Evolutionary conservation across 2,797 vertebrate genomes (phyloP).

Genomic region (Danio kyathit): DNA sequence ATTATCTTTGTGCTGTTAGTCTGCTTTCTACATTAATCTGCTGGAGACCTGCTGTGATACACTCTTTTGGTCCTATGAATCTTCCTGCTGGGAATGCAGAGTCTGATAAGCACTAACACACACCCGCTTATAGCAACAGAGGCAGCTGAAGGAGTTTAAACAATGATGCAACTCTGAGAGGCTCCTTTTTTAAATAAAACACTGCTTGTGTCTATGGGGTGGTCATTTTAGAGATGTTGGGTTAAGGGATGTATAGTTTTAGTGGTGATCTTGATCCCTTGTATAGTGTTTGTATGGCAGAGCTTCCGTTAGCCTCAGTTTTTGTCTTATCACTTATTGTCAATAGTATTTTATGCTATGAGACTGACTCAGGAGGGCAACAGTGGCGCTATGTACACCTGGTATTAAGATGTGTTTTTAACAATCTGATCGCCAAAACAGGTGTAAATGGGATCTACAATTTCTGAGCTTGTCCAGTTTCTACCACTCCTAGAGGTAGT

Average conservation of each 20-base stretch:
- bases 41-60: slow-evolving; percentile 70
- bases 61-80: slow-evolving; percentile 78
- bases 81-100: slow-evolving; percentile 75
- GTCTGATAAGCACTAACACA: slow-evolving; percentile 69
- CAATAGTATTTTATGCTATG: background rate
- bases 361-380: background rate
- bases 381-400: background rate
- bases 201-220: background rate
- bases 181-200: background rate
- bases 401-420: too few relatives aligned
- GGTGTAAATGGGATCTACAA: too few relatives aligned
- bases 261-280: background rate
- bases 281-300: background rate
- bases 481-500: too few relatives aligned
- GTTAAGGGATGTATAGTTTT: background rate
- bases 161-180: background rate
- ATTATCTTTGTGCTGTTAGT: slow-evolving; percentile 78
- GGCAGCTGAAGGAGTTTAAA: background rate
- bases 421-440: too few relatives aligned
- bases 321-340: background rate
- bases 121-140: background rate
- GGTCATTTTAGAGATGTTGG: background rate
- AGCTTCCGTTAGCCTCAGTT: background rate
- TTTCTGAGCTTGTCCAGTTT: too few relatives aligned
- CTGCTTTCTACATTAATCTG: slow-evolving; percentile 78